Evolutionary conservation across 2,888 invertebrate species (phyloP).

Genomic region (Pollenia labialis): DNA sequence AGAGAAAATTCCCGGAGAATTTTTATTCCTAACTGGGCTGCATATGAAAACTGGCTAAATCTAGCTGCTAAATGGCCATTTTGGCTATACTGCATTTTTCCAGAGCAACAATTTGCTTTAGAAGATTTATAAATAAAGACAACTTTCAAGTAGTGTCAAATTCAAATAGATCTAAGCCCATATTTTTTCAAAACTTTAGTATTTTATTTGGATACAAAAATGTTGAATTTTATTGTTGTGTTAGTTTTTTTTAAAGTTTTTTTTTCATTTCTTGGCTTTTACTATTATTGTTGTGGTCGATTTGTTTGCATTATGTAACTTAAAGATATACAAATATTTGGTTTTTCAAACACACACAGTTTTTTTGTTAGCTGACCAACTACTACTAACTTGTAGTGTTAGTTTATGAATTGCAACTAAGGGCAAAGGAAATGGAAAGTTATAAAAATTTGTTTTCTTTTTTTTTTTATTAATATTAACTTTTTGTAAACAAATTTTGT

Average conservation of each 20-base stretch:
- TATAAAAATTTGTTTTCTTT: slow-evolving; percentile 2
- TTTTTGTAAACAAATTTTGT: neutral
- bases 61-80: too few relatives aligned
- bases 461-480: slow-evolving; percentile 7
- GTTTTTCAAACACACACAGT: slow-evolving; percentile 15
- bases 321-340: slow-evolving; percentile 5
- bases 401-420: neutral
- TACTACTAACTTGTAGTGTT: neutral
- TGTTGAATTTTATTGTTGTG: slow-evolving; percentile 27
- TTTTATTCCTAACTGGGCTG: too few relatives aligned
- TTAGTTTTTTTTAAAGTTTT: slow-evolving; percentile 5
- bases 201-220: slow-evolving; percentile 32
- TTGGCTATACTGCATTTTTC: too few relatives aligned
- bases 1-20: too few relatives aligned
- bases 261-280: slow-evolving; percentile 40
- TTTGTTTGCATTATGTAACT: slow-evolving; percentile 63
- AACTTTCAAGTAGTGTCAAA: neutral
- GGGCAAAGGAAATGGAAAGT: slow-evolving; percentile 37
- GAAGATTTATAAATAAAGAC: too few relatives aligned
- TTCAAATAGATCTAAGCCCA: neutral
- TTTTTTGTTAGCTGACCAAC: slow-evolving; percentile 33
- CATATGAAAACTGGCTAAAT: too few relatives aligned
- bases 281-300: slow-evolving; percentile 14
- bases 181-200: neutral
- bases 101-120: too few relatives aligned